Evolutionary conservation across 2,797 vertebrate genomes (phyloP), one percentile per base, ranked within the genome.

Genomic region (Neoniphon sammara): DNA sequence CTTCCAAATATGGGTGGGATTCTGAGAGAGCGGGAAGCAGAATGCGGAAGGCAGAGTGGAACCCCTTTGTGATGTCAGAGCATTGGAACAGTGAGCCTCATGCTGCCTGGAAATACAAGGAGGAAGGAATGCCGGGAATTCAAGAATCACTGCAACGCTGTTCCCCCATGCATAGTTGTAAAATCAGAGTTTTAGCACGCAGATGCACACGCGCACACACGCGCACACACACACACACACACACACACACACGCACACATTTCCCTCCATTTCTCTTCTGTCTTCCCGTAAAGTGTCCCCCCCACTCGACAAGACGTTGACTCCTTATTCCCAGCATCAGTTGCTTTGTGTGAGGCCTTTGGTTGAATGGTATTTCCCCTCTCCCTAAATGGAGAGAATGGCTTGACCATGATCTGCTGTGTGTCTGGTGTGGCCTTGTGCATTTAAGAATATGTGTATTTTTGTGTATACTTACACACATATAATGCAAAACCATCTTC

Each of bases 1-100:
- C 90, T 92, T 94, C 93, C 93, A 94, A 94, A 94, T 93, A 94
- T 94, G 93, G 93, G 90, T 90, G 91, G 87, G 89, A 90, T 91
- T 87, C 88, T 77, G 82, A 72, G 91, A 60, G 82, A 90, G 89
- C 66, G 67, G 73, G 83, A 89, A 90, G 81, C 85, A 76, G 87
- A 89, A 88, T 84, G 88, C 85, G 80, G 87, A 92, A 90, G 78
- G 81, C 82, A 81, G 88, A 83, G 89, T 80, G 91, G 91, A 93
- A 90, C 87, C 87, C 92, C 87, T 89, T 83, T 56, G 77, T 91
- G 90, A 93, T 91, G 93, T 93, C 91, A 92, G 84, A 87, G 81
- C 88, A 75, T 69, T 85, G 84, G 88, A 90, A 81, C 85, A 85
- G 83, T 59, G 75, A 85, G 85, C 66, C 82, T 81, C 86, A 82